Percentiles rank a stretch among this genome's conserved stretches.
Conservation (phyloP, 1,140 invertebrate species). For the Temnothorax curvispinosus region DNA sequence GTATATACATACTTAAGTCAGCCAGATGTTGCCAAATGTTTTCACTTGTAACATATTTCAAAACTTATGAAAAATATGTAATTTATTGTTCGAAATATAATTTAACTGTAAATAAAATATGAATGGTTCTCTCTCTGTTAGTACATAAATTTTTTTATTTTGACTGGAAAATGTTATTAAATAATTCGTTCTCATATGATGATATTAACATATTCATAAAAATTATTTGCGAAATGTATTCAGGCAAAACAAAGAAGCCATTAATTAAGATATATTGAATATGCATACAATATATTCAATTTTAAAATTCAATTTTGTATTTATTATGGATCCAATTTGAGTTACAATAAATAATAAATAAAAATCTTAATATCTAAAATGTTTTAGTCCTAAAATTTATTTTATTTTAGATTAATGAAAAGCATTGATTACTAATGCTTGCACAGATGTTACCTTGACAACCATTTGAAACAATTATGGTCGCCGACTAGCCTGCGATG, state of each 20-base stretch:
- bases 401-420: neutral
- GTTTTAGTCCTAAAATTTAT: neutral
- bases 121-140: neutral
- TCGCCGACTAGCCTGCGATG: conserved; percentile 62
- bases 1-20: neutral
- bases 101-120: neutral
- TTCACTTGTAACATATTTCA: neutral
- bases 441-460: conserved; percentile 66
- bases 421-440: conserved; percentile 64
- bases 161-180: neutral
- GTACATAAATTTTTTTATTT: neutral
- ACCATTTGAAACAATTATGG: conserved; percentile 76
- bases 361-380: neutral
- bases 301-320: neutral
- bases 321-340: neutral
- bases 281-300: neutral
- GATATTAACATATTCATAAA: neutral
- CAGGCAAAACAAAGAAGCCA: neutral
- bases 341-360: neutral
- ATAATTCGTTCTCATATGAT: neutral
- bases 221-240: neutral
- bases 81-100: neutral
- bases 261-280: neutral
- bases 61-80: neutral
- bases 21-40: neutral